Evolutionary conservation across 1,140 invertebrate species (phyloP).

Genomic region (Brachionus manjavacas): DNA sequence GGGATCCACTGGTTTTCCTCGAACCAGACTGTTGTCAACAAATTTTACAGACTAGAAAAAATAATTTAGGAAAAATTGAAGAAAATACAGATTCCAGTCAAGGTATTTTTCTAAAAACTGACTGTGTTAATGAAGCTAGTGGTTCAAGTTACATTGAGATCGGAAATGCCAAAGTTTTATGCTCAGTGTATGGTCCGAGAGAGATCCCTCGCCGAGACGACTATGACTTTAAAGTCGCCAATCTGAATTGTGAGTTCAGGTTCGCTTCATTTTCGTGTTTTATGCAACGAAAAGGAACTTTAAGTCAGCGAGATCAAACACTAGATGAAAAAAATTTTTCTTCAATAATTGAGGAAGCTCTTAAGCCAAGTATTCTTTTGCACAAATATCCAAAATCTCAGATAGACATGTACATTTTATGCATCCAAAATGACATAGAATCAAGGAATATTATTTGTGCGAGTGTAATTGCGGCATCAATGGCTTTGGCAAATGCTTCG

Average conservation of each 20-base stretch:
- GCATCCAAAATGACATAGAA: conserved; percentile 36
- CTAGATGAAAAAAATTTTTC: conserved; percentile 28
- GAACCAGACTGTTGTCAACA: not conserved
- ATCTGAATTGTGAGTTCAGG: conserved; percentile 11
- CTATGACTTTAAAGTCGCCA: not conserved
- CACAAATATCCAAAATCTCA: conserved; percentile 43
- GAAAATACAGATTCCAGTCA: not conserved
- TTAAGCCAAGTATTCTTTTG: conserved; percentile 28
- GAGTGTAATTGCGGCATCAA: conserved; percentile 11
- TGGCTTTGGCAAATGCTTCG: conserved; percentile 22
- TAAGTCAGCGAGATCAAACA: conserved; percentile 35
- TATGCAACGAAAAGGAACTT: not conserved
- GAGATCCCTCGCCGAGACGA: conserved; percentile 11
- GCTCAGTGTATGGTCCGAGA: conserved; percentile 32
- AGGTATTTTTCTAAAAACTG: conserved; percentile 31
- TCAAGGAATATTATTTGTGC: conserved; percentile 24
- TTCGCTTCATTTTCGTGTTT: conserved; percentile 40
- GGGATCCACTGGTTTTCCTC: conserved; percentile 28
- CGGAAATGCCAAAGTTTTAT: not conserved
- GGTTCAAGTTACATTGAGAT: conserved; percentile 42
- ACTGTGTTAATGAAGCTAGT: conserved; percentile 36
- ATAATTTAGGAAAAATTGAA: not conserved
- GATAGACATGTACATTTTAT: conserved; percentile 36
- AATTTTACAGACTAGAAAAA: not conserved
- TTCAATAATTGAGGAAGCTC: conserved; percentile 32